Evolutionary conservation across 2,888 invertebrate genomes (phyloP).

Genomic region (Mesochorus sp.): DNA sequence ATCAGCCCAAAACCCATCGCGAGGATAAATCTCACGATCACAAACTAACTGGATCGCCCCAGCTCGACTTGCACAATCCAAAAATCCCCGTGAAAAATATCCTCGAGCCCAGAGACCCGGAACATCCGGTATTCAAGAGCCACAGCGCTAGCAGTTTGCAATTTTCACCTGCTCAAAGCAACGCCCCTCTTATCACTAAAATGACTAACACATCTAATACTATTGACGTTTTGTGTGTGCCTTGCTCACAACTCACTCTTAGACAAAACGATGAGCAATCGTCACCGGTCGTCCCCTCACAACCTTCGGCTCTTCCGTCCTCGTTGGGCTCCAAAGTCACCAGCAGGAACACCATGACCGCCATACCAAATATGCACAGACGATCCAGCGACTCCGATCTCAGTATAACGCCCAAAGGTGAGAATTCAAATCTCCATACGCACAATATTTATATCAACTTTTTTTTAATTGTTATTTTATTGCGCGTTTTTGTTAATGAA

Average conservation of each 20-base stretch:
- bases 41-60: no score
- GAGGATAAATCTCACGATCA: background rate
- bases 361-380: slow-evolving; percentile 84
- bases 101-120: slow-evolving; percentile 54
- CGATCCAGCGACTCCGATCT: slow-evolving; percentile 97
- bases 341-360: slow-evolving; percentile 79
- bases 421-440: slow-evolving; percentile 64
- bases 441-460: background rate
- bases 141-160: slow-evolving; percentile 69
- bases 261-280: slow-evolving; percentile 77
- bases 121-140: slow-evolving; percentile 66
- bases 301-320: slow-evolving; percentile 65
- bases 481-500: background rate
- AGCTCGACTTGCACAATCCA: no score
- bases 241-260: slow-evolving; percentile 79
- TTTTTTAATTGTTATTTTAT: background rate
- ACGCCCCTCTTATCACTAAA: slow-evolving; percentile 58
- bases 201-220: slow-evolving; percentile 76
- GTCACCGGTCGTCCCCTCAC: slow-evolving; percentile 56
- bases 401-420: slow-evolving; percentile 96
- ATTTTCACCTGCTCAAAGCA: slow-evolving; percentile 47
- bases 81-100: no score
- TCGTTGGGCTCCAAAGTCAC: slow-evolving; percentile 84
- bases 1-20: background rate
- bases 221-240: slow-evolving; percentile 81